A percentile compares a stretch with the other conserved stretches of the same genome.
These are phyloP conservation scores for Sthenelais limicola DNA, from an alignment of 2,888 invertebrate species.

Conservation along the genomic window DNA sequence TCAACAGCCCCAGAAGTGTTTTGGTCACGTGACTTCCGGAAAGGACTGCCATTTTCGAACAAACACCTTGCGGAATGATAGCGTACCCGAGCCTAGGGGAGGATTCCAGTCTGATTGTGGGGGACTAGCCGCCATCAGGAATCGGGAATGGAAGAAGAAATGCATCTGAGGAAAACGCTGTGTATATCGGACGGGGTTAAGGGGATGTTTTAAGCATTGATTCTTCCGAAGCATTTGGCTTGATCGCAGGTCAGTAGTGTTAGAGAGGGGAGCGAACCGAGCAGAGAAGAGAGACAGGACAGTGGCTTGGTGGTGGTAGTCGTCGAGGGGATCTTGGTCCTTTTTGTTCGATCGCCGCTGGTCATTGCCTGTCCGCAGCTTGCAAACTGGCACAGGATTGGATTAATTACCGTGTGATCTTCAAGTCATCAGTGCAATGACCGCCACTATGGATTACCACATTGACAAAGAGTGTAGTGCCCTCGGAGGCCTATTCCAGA, in stretches of 20 bases:
- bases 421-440: constrained; percentile 1
- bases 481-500: constrained; percentile 93
- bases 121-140: not conserved
- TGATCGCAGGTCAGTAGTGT: not conserved
- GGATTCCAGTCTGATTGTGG: not conserved
- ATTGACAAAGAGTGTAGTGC: constrained; percentile 75
- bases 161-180: no score
- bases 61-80: constrained; percentile 7
- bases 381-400: no score
- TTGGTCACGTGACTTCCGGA: constrained; percentile 42
- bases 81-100: not conserved
- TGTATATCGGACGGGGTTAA: no score
- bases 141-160: not conserved
- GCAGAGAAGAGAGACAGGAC: not conserved
- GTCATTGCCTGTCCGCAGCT: no score
- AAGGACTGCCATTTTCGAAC: not conserved
- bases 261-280: not conserved
- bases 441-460: constrained; percentile 56
- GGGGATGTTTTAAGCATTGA: no score
- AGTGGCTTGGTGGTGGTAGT: no score
- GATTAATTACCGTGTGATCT: constrained; percentile 12
- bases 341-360: no score
- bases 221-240: no score
- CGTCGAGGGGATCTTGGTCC: no score
- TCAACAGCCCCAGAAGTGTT: no score